Base-by-base conservation (phyloP, 2,888 invertebrate genomes). In the Yponomeuta malinellus region DNA sequence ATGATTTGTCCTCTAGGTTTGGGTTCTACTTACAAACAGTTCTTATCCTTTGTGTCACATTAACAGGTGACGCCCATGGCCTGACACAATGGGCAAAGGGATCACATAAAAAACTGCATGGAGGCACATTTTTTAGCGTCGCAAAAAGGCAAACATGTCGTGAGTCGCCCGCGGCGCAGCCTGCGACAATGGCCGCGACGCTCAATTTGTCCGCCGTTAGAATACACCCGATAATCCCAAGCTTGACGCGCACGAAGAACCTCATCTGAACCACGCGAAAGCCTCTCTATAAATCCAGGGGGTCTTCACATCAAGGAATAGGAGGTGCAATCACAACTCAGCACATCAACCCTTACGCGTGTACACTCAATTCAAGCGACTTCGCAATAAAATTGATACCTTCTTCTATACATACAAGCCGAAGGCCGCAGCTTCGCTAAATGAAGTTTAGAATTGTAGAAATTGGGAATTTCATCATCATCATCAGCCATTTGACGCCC, bases 121-220 rank as follows among this genome's bases (percentile, higher is more conserved):
- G 23, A 63, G 63, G 63, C 12, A 15, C 52, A 59, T 59, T 69
- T 52, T 48, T 29, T 43, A 23, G 48, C 9, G 48, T 29, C 52
- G 83, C 82, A 85, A 90, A 88, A 90, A 87, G 90, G 82, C 89
- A 82, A 81, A 81, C 85, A 79, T 83, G 76, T 76, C 77, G 77
- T 76, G 78, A 78, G 68, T 81, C 79, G 86, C 90, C 84, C 78
- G 80, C 78, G 87, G 89, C 89, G 85, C 78, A 81, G 79, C 78
- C 78, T 81, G 81, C 78, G 76, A 79, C 81, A 83, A 83, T 72
- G 82, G 83, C 82, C 85, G 52, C 82, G 78, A 79, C 78, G 74
- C 83, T 83, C 91, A 87, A 90, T 91, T 90, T 85, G 87, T 85
- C 85, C 81, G 81, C 80, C 78, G 86, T 91, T 89, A 86, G 82